Percentiles rank a stretch among this genome's conserved stretches.
Conservation (phyloP, 2,797 vertebrate species). For the Sphenopsis melanotis region DNA sequence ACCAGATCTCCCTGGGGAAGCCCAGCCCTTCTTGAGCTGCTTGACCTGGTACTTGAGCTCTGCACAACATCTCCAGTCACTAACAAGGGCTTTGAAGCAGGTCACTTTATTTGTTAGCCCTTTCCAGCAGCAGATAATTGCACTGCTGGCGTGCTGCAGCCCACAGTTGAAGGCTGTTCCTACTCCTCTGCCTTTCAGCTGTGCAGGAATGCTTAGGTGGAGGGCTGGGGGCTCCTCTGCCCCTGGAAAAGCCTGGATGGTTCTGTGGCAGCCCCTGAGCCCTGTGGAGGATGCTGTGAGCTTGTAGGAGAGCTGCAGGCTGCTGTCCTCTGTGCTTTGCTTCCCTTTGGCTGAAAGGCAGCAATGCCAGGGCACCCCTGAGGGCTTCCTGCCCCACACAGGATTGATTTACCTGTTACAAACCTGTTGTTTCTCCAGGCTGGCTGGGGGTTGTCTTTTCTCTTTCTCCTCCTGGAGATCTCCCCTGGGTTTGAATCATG, state of each 20-base stretch:
- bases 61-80: not conserved
- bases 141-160: not conserved
- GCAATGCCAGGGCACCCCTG: not conserved
- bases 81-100: not conserved
- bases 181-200: not conserved
- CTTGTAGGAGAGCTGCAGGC: not conserved
- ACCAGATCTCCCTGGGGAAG: not conserved
- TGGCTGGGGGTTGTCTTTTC: not conserved
- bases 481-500: not conserved
- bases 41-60: not conserved
- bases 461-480: not conserved
- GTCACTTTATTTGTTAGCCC: not conserved
- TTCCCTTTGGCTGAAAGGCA: not conserved
- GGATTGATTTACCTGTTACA: not conserved
- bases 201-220: rapidly evolving
- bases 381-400: rapidly evolving
- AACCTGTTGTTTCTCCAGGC: not conserved
- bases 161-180: not conserved
- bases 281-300: not conserved
- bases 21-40: not conserved
- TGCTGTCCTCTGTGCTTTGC: not conserved
- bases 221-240: not conserved
- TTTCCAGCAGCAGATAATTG: not conserved
- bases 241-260: not conserved
- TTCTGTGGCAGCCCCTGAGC: not conserved